A percentile compares a stretch with the other conserved stretches of the same genome.
Conservation (phyloP, 92 coral and sea anemone genomes). For the Phenganax marumi region DNA sequence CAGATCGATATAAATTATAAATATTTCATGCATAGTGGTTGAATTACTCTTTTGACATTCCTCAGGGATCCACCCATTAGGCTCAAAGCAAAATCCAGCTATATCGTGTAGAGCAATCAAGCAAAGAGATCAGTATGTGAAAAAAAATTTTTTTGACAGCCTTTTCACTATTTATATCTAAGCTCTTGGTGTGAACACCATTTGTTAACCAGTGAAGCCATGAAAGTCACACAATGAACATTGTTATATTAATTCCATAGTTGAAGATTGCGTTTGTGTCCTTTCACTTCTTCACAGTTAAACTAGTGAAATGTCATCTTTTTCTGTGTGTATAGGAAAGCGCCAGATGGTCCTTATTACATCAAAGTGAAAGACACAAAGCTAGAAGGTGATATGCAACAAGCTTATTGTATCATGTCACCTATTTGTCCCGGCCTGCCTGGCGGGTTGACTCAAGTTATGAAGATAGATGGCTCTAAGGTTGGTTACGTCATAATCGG, state of each 20-base stretch:
- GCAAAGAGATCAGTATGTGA: conserved; percentile 9
- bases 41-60: background rate
- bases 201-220: too few relatives aligned
- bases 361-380: conserved; percentile 24
- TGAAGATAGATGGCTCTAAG: conserved; percentile 37
- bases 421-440: background rate
- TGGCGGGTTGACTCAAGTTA: conserved; percentile 26
- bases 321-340: background rate
- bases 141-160: background rate
- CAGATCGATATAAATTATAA: background rate
- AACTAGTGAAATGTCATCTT: background rate
- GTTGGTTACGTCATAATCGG: background rate
- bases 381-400: background rate
- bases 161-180: background rate
- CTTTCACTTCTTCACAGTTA: too few relatives aligned
- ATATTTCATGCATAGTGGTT: background rate
- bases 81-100: conserved; percentile 35
- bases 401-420: conserved; percentile 30
- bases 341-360: conserved; percentile 21
- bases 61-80: conserved; percentile 20
- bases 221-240: too few relatives aligned
- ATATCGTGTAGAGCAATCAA: conserved; percentile 29
- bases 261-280: too few relatives aligned
- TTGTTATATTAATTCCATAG: background rate
- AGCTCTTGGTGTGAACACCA: too few relatives aligned